These are phyloP conservation scores for Pinctada fucata DNA, from an alignment of 2,888 invertebrate species.

Conservation along the genomic window DNA sequence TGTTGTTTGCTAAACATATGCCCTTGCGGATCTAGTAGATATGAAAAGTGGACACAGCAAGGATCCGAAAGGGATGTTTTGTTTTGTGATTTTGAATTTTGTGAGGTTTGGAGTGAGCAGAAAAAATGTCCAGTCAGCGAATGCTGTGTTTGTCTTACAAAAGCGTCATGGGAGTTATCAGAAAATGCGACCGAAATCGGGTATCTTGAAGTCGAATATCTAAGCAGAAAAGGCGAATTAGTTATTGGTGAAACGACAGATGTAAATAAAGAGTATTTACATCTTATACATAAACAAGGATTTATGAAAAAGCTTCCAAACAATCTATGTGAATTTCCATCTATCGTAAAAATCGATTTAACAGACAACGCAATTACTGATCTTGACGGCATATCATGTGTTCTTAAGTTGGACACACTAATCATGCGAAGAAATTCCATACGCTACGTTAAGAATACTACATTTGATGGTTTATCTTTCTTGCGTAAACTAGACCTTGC, in stretches of 20 bases:
- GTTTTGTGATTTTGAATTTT: no score
- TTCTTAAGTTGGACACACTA: conserved; percentile 1
- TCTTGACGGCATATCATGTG: conserved; percentile 13
- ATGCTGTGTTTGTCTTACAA: neutral
- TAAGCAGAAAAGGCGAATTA: neutral
- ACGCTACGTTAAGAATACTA: neutral
- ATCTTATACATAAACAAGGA: neutral
- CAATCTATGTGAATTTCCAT: conserved; percentile 16
- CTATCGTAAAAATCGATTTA: conserved; percentile 3
- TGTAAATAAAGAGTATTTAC: neutral
- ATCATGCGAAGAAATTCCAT: conserved; percentile 12
- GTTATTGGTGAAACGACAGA: neutral
- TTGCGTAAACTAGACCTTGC: conserved; percentile 1
- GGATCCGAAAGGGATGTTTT: no score
- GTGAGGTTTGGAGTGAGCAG: no score
- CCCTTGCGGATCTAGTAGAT: no score
- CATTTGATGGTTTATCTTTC: neutral
- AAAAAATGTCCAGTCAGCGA: no score
- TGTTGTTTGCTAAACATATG: no score
- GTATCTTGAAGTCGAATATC: neutral
- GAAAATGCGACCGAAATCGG: neutral
- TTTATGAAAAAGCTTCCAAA: neutral
- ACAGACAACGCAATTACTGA: neutral
- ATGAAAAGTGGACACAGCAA: no score
- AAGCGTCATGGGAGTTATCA: neutral